Conservation (phyloP, 2,113 vertebrate genomes). For the Chamaea fasciata region DNA sequence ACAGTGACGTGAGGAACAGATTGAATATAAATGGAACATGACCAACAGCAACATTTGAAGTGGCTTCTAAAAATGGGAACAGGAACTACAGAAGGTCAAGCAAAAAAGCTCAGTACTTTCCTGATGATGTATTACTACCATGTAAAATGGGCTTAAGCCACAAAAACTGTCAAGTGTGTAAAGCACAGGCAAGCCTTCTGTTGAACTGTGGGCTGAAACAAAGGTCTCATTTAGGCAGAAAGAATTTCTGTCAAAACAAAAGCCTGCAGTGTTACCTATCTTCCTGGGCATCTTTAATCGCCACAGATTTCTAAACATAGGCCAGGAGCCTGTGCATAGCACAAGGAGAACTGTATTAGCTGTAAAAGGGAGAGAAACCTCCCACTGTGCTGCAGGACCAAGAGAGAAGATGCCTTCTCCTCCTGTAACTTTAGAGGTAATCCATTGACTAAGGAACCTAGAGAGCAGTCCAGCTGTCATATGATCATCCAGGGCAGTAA, state of each 20-base stretch:
- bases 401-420: not conserved
- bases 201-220: not conserved
- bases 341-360: not conserved
- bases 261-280: not conserved
- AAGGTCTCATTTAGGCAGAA: not conserved
- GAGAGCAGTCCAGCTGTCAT: not conserved
- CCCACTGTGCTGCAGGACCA: not conserved
- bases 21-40: not conserved
- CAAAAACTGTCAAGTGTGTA: not conserved
- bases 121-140: not conserved
- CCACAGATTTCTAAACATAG: not conserved
- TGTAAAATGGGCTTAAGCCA: not conserved
- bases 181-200: not conserved
- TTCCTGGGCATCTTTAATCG: not conserved
- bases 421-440: not conserved
- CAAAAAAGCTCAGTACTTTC: not conserved
- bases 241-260: not conserved
- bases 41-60: not conserved
- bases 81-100: not conserved
- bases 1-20: not conserved
- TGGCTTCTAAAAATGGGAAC: not conserved
- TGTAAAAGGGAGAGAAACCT: not conserved
- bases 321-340: not conserved
- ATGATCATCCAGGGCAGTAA: not conserved
- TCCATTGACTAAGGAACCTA: not conserved